Evolutionary conservation across 2,797 vertebrate genomes (phyloP), one percentile per base, ranked within the genome.

Genomic region (Cetoscarus ocellatus): DNA sequence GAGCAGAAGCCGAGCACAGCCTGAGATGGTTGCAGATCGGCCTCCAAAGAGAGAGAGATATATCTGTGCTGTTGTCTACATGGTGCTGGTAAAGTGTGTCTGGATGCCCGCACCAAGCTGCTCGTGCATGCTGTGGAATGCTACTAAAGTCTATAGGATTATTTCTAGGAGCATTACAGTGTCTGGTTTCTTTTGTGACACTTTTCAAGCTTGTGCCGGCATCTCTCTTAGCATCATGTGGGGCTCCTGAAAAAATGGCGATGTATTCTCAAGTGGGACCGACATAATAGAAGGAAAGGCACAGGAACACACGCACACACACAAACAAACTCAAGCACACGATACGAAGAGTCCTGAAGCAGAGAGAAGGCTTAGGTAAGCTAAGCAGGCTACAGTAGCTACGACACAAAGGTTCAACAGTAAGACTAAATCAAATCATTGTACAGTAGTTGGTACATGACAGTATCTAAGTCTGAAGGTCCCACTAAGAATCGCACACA

Each of bases 381-480:
- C 89, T 91, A 92, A 91, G 88, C 90, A 88, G 90, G 91, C 92
- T 93, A 93, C 91, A 89, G 86, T 90, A 93, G 90, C 91, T 93
- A 93, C 92, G 86, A 92, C 91, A 93, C 91, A 87, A 92, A 92
- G 76, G 82, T 91, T 89, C 77, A 89, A 87, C 84, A 83, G 75
- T 82, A 74, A 81, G 81, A 90, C 86, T 80, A 88, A 91, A 91
- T 87, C 54, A 92, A 91, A 90, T 91, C 70, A 87, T 90, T 79
- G 70, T 88, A 91, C 88, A 90, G 87, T 82, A 86, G 83, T 87
- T 88, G 81, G 77, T 89, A 83, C 88, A 88, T 67, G 53, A 89
- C 86, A 84, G 86, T 85, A 87, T 90, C 87, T 91, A 90, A 61
- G 81, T 87, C 73, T 86, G 88, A 90, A 90, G 91, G 91, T 92